A percentile compares a stretch with the other conserved stretches of the same genome.
These are phyloP conservation scores for Macaria liturata DNA, from an alignment of 2,888 invertebrate genomes.

Conservation along the genomic window DNA sequence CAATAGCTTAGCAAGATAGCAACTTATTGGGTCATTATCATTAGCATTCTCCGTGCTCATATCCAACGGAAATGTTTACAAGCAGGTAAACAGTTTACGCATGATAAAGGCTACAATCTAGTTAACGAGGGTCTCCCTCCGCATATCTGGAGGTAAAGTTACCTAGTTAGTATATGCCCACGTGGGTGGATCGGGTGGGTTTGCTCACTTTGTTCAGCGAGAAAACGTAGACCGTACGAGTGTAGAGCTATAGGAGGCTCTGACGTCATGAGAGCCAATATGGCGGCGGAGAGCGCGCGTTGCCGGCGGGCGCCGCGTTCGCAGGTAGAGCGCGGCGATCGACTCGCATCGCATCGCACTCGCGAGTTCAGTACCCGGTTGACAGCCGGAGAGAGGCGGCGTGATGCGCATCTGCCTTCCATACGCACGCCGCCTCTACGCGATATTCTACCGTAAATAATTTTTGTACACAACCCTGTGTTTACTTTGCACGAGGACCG, in stretches of 20 bases:
- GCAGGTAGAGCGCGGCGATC: slow-evolving; percentile 57
- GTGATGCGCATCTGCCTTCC: slow-evolving; percentile 53
- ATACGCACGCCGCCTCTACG: slow-evolving; percentile 77
- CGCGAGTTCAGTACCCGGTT: slow-evolving; percentile 79
- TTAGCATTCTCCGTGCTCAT: slow-evolving; percentile 7
- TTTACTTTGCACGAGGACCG: slow-evolving; percentile 44
- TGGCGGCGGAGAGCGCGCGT: slow-evolving; percentile 67
- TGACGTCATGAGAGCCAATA: slow-evolving; percentile 74
- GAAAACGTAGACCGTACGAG: slow-evolving; percentile 10
- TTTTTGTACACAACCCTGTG: slow-evolving; percentile 62
- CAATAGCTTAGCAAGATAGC: too few species aligned
- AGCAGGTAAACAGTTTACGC: slow-evolving; percentile 9
- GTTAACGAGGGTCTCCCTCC: slow-evolving; percentile 11
- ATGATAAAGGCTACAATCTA: background rate
- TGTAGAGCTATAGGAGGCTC: slow-evolving; percentile 30
- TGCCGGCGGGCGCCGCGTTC: slow-evolving; percentile 39
- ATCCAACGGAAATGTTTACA: slow-evolving; percentile 7
- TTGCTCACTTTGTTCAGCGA: slow-evolving; percentile 17
- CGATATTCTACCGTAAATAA: slow-evolving; percentile 74
- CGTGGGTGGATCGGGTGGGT: slow-evolving; percentile 23
- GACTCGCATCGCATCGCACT: slow-evolving; percentile 33
- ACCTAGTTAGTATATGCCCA: slow-evolving; percentile 14
- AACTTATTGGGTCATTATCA: slow-evolving; percentile 1
- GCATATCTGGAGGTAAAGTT: slow-evolving; percentile 9
- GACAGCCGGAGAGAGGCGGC: slow-evolving; percentile 80